phyloP scores from a whole-genome alignment of 2,888 invertebrate genomes.

The Scaptodrosophila latifasciaeformis region DNA sequence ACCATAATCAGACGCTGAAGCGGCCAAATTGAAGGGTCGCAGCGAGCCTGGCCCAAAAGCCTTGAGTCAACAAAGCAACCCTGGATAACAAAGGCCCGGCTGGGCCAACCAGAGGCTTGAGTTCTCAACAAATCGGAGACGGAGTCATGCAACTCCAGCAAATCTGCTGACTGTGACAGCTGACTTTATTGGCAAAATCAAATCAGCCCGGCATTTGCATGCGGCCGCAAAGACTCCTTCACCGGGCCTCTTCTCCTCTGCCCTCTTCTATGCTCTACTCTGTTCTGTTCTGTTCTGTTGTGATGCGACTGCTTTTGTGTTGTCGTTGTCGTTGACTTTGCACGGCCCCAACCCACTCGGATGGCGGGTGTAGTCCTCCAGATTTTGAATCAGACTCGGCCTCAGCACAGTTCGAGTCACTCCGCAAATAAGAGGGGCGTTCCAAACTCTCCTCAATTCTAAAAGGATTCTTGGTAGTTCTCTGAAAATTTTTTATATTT shows the following conservation, averaged over 20 bases:
- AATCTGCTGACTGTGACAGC: conserved; percentile 72
- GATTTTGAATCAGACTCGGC: not conserved
- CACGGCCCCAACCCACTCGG: too few species aligned
- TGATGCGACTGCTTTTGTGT: too few species aligned
- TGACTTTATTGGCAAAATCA: conserved; percentile 71
- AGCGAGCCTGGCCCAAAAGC: conserved; percentile 18
- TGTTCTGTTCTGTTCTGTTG: too few species aligned
- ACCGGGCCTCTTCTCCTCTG: too few species aligned
- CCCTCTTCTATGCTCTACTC: too few species aligned
- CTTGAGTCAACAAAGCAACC: conserved; percentile 39
- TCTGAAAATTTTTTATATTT: conserved; percentile 28
- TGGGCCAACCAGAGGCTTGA: not conserved
- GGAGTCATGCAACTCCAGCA: conserved; percentile 22
- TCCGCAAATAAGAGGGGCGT: conserved; percentile 49
- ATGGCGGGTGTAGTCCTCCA: too few species aligned
- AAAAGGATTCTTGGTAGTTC: too few species aligned
- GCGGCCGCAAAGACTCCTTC: conserved; percentile 55
- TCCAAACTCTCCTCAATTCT: too few species aligned
- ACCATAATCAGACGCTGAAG: conserved; percentile 55
- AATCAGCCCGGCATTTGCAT: conserved; percentile 67
- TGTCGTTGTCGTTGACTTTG: too few species aligned
- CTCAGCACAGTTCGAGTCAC: conserved; percentile 22
- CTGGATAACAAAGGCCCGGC: conserved; percentile 29
- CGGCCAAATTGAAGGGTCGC: not conserved
- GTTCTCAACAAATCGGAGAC: not conserved